Percentiles rank a stretch among this genome's conserved stretches.
phyloP scores from a whole-genome alignment of 2,113 vertebrate genomes.

The Hippoglossus stenolepis region DNA sequence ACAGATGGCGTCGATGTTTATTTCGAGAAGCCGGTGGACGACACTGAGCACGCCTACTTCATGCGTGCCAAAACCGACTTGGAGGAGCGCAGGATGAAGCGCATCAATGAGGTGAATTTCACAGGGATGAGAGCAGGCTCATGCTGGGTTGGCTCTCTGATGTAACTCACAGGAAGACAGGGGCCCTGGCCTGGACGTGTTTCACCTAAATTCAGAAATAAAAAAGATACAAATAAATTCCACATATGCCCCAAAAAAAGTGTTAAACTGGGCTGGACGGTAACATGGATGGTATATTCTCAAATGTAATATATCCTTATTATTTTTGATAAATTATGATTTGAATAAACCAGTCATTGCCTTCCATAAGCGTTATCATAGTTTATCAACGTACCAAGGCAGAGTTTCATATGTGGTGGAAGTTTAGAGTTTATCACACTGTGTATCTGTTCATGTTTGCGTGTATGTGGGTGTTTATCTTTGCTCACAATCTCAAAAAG shows the following conservation, averaged over 20 bases:
- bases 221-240: background rate
- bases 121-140: slow-evolving; percentile 14
- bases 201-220: slow-evolving; percentile 26
- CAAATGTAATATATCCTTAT: too few relatives aligned
- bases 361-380: too few relatives aligned
- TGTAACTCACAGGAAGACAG: slow-evolving; percentile 21
- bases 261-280: background rate
- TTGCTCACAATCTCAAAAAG: background rate
- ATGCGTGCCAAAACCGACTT: slow-evolving; percentile 91
- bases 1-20: slow-evolving; percentile 93
- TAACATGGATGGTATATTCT: too few relatives aligned
- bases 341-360: too few relatives aligned
- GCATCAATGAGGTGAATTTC: slow-evolving; percentile 90
- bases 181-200: slow-evolving; percentile 3
- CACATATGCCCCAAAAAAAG: background rate
- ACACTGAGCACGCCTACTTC: slow-evolving; percentile 91
- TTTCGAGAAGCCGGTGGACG: slow-evolving; percentile 91
- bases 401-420: slow-evolving; percentile 8
- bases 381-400: background rate
- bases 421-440: slow-evolving; percentile 7
- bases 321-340: too few relatives aligned
- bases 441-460: background rate
- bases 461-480: background rate
- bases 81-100: slow-evolving; percentile 91
- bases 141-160: background rate